Percentiles rank a stretch among this genome's conserved stretches.
Evolutionary conservation across 2,113 vertebrate genomes (phyloP).

Genomic region (Nestor notabilis): DNA sequence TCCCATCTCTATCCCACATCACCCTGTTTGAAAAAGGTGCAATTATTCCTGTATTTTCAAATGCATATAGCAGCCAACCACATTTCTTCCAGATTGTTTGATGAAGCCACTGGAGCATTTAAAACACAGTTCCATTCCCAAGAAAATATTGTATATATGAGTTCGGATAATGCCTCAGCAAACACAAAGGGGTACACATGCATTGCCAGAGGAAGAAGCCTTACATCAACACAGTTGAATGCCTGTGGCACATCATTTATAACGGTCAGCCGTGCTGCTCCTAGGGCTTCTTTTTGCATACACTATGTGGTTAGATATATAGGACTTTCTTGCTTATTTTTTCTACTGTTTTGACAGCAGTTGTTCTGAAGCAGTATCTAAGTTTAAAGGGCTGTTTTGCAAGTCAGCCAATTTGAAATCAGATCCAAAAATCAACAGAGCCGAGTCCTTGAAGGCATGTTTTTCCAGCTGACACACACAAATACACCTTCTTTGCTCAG

Average conservation of each 20-base stretch:
- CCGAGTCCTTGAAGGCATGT: not conserved
- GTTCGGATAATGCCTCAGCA: not conserved
- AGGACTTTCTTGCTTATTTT: not conserved
- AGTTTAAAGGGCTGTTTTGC: constrained; percentile 14
- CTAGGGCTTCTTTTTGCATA: not conserved
- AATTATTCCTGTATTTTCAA: not conserved
- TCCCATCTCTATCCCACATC: not conserved
- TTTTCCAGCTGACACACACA: constrained; percentile 33
- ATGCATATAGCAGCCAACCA: not conserved
- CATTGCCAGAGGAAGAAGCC: not conserved
- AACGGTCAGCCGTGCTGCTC: not conserved
- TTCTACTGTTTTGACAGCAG: constrained; percentile 23
- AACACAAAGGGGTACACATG: not conserved
- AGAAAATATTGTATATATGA: not conserved
- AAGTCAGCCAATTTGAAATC: constrained; percentile 42
- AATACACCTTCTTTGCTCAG: not conserved
- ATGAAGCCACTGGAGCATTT: not conserved
- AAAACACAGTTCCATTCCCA: not conserved
- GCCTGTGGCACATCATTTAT: not conserved
- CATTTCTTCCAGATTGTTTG: not conserved
- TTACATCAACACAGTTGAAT: not conserved
- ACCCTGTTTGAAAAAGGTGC: not conserved
- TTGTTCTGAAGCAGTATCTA: not conserved
- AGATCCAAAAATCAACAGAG: constrained; percentile 3
- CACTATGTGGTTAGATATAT: not conserved